Evolutionary conservation across 2,113 vertebrate genomes (phyloP).

Genomic region (Tachysurus fulvidraco): DNA sequence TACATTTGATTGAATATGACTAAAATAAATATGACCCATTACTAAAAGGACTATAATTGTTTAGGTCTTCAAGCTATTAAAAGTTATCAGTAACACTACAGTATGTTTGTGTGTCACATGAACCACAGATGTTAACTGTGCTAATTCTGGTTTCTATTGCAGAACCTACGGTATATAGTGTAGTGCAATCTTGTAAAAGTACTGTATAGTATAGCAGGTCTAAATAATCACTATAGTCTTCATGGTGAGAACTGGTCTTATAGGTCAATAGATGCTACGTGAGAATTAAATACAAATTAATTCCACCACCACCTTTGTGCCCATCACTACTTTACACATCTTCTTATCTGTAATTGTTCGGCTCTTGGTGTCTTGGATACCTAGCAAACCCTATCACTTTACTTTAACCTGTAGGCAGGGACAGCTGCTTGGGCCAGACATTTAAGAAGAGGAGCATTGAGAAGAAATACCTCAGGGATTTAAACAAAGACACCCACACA

Average conservation of each 20-base stretch:
- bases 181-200: background rate
- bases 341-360: background rate
- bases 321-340: constrained; percentile 8
- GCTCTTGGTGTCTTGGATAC: constrained; percentile 55
- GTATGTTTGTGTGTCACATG: background rate
- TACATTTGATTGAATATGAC: background rate
- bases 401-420: constrained; percentile 71
- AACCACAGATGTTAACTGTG: background rate
- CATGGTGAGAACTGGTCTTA: background rate
- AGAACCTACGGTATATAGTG: background rate
- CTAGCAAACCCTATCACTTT: constrained; percentile 68
- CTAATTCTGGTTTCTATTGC: background rate
- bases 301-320: background rate
- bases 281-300: background rate
- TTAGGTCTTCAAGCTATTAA: background rate
- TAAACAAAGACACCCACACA: constrained; percentile 14
- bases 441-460: constrained; percentile 43
- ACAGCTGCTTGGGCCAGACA: constrained; percentile 43
- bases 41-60: background rate
- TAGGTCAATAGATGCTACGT: background rate
- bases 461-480: constrained; percentile 38
- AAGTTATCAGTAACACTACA: background rate
- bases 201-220: background rate
- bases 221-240: background rate
- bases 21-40: no score